phyloP scores from a whole-genome alignment of 2,797 vertebrate genomes.

The Xenops minutus region DNA sequence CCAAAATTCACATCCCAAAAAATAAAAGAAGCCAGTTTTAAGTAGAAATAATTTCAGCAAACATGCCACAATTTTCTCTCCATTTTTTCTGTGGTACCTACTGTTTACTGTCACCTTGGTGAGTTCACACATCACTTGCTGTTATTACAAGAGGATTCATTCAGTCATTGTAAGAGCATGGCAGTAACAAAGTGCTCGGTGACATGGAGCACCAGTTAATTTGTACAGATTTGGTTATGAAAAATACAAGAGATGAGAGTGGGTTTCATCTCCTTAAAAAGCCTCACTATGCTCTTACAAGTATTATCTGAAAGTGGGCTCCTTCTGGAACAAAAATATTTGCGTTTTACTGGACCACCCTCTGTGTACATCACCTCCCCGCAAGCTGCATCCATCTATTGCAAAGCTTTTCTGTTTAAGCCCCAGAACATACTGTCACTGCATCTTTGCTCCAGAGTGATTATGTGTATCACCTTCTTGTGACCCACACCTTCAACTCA shows the following conservation, averaged over 20 bases:
- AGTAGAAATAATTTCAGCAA: neutral
- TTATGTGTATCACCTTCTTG: neutral
- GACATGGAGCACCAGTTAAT: neutral
- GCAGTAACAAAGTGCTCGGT: neutral
- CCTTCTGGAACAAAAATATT: neutral
- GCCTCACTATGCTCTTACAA: neutral
- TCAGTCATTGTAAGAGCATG: neutral
- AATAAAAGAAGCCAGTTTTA: neutral
- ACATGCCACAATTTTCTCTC: rapidly evolving
- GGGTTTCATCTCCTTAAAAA: neutral
- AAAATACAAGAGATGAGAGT: neutral
- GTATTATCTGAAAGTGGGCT: neutral
- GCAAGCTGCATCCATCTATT: neutral
- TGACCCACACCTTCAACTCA: neutral
- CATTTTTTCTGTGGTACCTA: neutral
- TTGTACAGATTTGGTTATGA: neutral
- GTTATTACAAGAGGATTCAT: neutral
- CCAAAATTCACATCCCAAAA: neutral
- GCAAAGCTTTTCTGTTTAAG: neutral
- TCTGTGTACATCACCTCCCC: neutral
- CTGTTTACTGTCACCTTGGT: neutral
- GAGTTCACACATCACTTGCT: neutral
- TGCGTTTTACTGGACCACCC: neutral
- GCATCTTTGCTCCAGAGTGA: neutral
- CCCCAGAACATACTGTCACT: neutral